phyloP scores from a whole-genome alignment of 2,113 vertebrate genomes.

The Python bivittatus region DNA sequence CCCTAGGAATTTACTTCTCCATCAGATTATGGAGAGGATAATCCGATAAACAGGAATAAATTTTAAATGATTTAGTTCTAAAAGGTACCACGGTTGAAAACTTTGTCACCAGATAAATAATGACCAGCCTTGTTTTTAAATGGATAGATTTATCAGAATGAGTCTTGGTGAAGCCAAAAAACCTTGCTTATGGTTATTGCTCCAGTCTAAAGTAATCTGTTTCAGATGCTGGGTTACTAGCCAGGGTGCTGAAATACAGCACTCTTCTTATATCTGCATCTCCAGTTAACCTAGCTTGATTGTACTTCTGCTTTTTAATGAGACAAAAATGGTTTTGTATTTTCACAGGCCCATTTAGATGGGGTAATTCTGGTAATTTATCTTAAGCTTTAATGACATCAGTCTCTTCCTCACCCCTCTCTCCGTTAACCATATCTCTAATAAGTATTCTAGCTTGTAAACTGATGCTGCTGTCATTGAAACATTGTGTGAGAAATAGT shows the following conservation, averaged over 20 bases:
- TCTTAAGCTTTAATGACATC: not conserved
- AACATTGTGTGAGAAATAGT: no score
- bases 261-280: not conserved
- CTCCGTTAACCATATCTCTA: not conserved
- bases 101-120: not conserved
- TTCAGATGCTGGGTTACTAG: not conserved
- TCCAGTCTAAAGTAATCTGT: not conserved
- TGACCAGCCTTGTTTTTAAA: not conserved
- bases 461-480: not conserved
- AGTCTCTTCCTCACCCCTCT: not conserved
- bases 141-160: not conserved
- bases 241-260: not conserved
- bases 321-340: not conserved
- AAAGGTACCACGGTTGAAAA: not conserved
- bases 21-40: not conserved
- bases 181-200: not conserved
- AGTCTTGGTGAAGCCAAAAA: not conserved
- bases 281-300: not conserved
- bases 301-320: not conserved
- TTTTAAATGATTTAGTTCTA: not conserved
- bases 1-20: not conserved
- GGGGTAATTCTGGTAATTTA: not conserved
- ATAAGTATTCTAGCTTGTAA: not conserved
- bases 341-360: not conserved
- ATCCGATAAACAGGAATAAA: not conserved